phyloP scores from a whole-genome alignment of 2,797 vertebrate species.

The Myotis vivesi region DNA sequence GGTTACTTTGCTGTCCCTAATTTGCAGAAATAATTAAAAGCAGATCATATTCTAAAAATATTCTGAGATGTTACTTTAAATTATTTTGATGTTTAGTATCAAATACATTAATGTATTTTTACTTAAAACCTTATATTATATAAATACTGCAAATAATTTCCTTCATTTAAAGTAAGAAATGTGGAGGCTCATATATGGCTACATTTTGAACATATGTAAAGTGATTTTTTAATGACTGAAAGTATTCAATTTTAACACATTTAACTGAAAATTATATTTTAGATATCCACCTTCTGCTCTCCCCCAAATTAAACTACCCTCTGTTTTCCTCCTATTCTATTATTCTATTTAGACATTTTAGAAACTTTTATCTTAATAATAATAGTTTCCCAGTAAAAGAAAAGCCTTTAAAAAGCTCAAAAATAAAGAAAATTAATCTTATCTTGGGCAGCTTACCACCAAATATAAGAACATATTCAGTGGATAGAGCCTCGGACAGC shows the following conservation, averaged over 20 bases:
- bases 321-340: not conserved
- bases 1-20: slow-evolving; percentile 13
- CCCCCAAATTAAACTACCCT: not conserved
- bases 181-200: not conserved
- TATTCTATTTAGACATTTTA: slow-evolving; percentile 45
- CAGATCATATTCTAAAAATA: slow-evolving; percentile 40
- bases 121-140: slow-evolving; percentile 3
- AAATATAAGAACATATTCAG: slow-evolving; percentile 66
- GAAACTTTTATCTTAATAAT: slow-evolving; percentile 23
- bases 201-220: not conserved
- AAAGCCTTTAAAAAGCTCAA: slow-evolving; percentile 20
- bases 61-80: slow-evolving; percentile 7
- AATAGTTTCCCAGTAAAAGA: not conserved
- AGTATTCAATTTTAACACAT: slow-evolving; percentile 21
- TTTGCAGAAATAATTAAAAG: slow-evolving; percentile 28
- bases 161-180: slow-evolving; percentile 42
- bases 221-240: slow-evolving; percentile 24
- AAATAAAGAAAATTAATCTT: slow-evolving; percentile 64
- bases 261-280: slow-evolving; percentile 18
- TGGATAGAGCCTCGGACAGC: too few species aligned
- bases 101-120: not conserved
- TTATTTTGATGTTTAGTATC: slow-evolving; percentile 50
- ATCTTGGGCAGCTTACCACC: slow-evolving; percentile 46
- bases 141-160: slow-evolving; percentile 31
- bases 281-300: not conserved